Percentiles rank a stretch among this genome's conserved stretches.
Conservation (phyloP, 1,140 invertebrate genomes). For the Steinernema feltiae region DNA sequence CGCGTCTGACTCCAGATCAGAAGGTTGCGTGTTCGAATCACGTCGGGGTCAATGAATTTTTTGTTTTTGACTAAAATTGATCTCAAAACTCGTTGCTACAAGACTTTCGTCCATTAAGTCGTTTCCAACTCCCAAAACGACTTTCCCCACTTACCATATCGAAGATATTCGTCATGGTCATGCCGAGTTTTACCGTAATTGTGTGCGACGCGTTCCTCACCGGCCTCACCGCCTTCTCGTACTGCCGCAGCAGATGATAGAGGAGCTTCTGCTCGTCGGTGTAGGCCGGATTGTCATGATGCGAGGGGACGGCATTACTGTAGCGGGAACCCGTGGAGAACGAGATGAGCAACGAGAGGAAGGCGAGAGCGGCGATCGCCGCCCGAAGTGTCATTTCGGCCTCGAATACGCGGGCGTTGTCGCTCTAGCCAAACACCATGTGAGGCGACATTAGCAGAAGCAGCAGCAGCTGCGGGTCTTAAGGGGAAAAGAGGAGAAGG, state of each 20-base stretch:
- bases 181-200: constrained; percentile 63
- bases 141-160: constrained; percentile 59
- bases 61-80: no score
- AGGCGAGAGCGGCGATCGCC: background rate
- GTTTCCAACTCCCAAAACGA: background rate
- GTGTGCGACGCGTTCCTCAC: constrained; percentile 62
- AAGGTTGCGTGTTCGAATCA: no score
- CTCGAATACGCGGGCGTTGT: background rate
- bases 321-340: constrained; percentile 10
- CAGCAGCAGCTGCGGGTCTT: background rate
- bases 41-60: no score
- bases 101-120: no score
- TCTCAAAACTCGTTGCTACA: no score
- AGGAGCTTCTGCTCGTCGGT: constrained; percentile 63
- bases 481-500: background rate
- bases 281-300: constrained; percentile 17
- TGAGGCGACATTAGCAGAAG: background rate
- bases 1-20: no score
- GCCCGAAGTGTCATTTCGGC: background rate
- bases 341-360: background rate
- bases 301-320: background rate
- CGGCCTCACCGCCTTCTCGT: constrained; percentile 63
- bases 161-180: constrained; percentile 65
- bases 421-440: background rate
- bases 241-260: constrained; percentile 61